Percentiles rank a stretch among this genome's conserved stretches.
phyloP scores from a whole-genome alignment of 2,113 vertebrate species.

The Macrotis lagotis region DNA sequence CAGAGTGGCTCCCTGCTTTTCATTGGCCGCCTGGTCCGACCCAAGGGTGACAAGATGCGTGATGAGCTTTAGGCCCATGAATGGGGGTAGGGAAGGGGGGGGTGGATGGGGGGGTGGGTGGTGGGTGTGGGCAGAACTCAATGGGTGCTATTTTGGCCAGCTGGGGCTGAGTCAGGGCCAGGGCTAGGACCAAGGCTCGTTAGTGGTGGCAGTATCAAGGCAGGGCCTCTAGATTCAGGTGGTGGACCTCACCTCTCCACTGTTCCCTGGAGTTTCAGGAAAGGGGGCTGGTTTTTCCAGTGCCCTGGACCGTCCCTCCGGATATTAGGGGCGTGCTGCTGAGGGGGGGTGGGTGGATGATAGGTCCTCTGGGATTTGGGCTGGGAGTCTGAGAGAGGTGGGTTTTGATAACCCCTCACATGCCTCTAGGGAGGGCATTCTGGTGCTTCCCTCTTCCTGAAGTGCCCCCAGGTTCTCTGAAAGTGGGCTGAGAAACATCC shows the following conservation, averaged over 20 bases:
- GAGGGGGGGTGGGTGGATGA: constrained; percentile 50
- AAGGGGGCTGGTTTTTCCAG: not conserved
- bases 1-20: constrained; percentile 94
- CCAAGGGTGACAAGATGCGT: constrained; percentile 95
- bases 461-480: not conserved
- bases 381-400: not conserved
- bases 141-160: constrained; percentile 73
- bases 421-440: not conserved
- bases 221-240: not conserved
- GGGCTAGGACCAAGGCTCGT: not conserved
- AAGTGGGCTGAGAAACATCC: not conserved
- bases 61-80: constrained; percentile 90
- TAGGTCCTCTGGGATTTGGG: constrained; percentile 1
- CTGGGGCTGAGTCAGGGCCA: not conserved
- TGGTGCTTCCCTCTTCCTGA: too few relatives aligned
- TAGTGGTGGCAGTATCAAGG: not conserved
- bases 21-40: constrained; percentile 92
- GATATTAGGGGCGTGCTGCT: constrained; percentile 1
- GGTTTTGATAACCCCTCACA: not conserved
- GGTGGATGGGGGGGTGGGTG: constrained; percentile 23
- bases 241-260: not conserved
- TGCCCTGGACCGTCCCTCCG: not conserved
- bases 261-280: not conserved
- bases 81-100: not conserved
- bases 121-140: constrained; percentile 63